Percentiles rank a stretch among this genome's conserved stretches.
Evolutionary conservation across 1,140 invertebrate species (phyloP).

Genomic region (Tetramorium parvispinum): DNA sequence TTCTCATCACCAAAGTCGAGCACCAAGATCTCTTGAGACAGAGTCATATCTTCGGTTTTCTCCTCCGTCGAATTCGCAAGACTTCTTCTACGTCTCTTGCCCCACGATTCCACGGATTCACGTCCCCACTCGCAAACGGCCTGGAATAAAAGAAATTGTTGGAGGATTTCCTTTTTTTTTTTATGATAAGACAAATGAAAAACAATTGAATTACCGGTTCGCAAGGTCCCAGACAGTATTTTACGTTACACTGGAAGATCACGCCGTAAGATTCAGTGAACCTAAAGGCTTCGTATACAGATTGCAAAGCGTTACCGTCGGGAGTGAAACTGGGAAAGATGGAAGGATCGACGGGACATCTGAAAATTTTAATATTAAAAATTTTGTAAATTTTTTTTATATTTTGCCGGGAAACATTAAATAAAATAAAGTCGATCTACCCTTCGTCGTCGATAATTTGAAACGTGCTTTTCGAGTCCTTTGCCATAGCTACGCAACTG

Average conservation of each 20-base stretch:
- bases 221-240: slow-evolving; percentile 97
- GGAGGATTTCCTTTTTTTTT: slow-evolving; percentile 47
- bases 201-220: slow-evolving; percentile 91
- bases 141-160: slow-evolving; percentile 82
- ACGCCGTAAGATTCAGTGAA: slow-evolving; percentile 98
- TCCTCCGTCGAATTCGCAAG: slow-evolving; percentile 86
- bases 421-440: slow-evolving; percentile 83
- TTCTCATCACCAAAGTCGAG: slow-evolving; percentile 96
- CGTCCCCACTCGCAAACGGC: slow-evolving; percentile 95
- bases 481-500: slow-evolving; percentile 98
- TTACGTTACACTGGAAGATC: slow-evolving; percentile 98
- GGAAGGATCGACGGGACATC: slow-evolving; percentile 96
- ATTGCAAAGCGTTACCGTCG: slow-evolving; percentile 95
- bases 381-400: not conserved
- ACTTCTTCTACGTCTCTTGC: slow-evolving; percentile 93
- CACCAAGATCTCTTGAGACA: slow-evolving; percentile 97
- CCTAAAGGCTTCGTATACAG: slow-evolving; percentile 96
- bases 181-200: not conserved
- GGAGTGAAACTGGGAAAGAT: slow-evolving; percentile 97
- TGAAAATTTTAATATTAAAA: slow-evolving; percentile 79
- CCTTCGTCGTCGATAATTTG: slow-evolving; percentile 98
- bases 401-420: not conserved
- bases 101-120: slow-evolving; percentile 95
- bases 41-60: slow-evolving; percentile 95
- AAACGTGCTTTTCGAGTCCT: slow-evolving; percentile 98